Percentiles rank a stretch among this genome's conserved stretches.
phyloP scores from a whole-genome alignment of 2,797 vertebrate genomes.

The Protonibea diacanthus region DNA sequence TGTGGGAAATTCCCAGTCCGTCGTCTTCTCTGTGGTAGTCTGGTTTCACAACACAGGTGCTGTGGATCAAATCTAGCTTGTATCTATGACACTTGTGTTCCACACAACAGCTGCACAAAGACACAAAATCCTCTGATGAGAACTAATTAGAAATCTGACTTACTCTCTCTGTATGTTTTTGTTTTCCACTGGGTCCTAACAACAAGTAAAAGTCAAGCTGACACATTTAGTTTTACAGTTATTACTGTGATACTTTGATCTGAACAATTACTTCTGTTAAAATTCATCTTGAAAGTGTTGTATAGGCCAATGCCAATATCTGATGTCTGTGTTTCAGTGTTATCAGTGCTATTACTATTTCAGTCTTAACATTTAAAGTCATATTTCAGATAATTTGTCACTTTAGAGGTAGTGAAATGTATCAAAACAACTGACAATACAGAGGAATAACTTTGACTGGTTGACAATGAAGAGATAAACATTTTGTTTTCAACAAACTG shows the following conservation, averaged over 20 bases:
- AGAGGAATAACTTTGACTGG: background rate
- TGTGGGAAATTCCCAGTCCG: conserved; percentile 88
- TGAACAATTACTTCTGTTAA: background rate
- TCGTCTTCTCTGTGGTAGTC: conserved; percentile 60
- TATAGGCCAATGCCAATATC: conserved; percentile 1
- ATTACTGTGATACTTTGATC: conserved; percentile 19
- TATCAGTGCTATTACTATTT: background rate
- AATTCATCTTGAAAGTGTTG: conserved; percentile 24
- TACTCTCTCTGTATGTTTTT: conserved; percentile 26
- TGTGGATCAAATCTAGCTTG: conserved; percentile 66
- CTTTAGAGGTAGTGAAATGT: background rate
- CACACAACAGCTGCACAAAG: conserved; percentile 68
- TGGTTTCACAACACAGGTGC: conserved; percentile 82
- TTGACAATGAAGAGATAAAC: background rate
- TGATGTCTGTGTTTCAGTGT: conserved; percentile 4
- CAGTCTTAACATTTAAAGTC: background rate
- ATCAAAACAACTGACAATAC: background rate
- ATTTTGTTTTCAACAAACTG: background rate
- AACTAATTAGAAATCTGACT: conserved; percentile 50
- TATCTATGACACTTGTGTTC: conserved; percentile 74
- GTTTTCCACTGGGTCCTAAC: conserved; percentile 45
- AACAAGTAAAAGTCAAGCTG: conserved; percentile 52
- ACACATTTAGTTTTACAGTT: conserved; percentile 41
- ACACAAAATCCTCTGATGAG: conserved; percentile 37
- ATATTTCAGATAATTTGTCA: background rate